Evolutionary conservation across 2,888 invertebrate species (phyloP), one percentile per base, ranked within the genome.

Genomic region (Nomada ruficornis): DNA sequence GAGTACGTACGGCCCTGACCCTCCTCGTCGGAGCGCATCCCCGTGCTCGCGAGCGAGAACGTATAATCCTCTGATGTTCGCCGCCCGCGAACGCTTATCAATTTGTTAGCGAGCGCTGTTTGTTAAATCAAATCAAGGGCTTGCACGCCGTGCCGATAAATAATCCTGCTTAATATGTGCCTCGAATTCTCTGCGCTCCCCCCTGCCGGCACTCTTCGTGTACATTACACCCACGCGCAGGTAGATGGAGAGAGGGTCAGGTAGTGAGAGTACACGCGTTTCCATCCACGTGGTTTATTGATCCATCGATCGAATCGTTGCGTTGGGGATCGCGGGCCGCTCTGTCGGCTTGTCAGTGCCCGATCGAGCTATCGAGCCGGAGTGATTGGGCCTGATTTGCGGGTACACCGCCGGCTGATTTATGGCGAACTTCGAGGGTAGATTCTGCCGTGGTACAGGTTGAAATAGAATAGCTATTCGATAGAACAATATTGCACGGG

Each of bases 81-180:
- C 92, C 93, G 93, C 89, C 91, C 89, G 89, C 87, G 89, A 90
- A 87, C 89, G 92, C 93, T 94, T 94, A 94, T 94, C 94, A 94
- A 94, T 94, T 94, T 94, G 93, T 94, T 93, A 92, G 91, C 83
- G 90, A 89, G 91, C 91, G 91, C 91, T 90, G 92, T 93, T 93
- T 91, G 93, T 89, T 91, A 90, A 91, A 92, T 93, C 92, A 90
- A 93, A 92, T 90, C 91, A 91, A 90, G 87, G 83, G 88, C 85
- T 88, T 82, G 85, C 84, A 81, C 82, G 85, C 83, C 84, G 82
- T 72, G 81, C 80, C 91, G 88, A 93, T 93, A 92, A 92, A 93
- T 93, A 93, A 93, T 89, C 87, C 92, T 92, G 90, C 89, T 93
- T 93, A 93, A 92, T 92, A 92, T 91, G 90, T 91, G 91, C 89